Percentiles rank a stretch among this genome's conserved stretches.
Evolutionary conservation across 2,888 invertebrate genomes (phyloP).

Genomic region (Trichopoda pennipes): DNA sequence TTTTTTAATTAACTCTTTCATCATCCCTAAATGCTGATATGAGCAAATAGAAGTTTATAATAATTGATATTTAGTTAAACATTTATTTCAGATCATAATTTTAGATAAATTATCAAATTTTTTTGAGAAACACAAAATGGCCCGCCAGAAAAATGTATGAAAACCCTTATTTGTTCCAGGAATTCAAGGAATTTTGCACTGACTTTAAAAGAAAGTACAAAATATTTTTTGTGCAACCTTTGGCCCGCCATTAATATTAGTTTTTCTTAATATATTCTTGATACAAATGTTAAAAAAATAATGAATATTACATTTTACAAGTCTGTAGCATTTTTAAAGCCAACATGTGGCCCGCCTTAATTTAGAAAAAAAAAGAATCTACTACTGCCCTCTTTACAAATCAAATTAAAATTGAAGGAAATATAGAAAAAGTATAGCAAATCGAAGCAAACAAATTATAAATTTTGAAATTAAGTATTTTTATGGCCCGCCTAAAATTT

Average conservation of each 20-base stretch:
- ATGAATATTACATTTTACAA: background rate
- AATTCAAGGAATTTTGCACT: background rate
- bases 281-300: too few relatives aligned
- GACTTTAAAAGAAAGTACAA: too few relatives aligned
- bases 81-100: slow-evolving; percentile 19
- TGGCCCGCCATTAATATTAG: too few relatives aligned
- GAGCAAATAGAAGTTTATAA: slow-evolving; percentile 55
- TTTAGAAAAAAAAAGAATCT: background rate
- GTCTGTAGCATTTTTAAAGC: background rate
- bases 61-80: slow-evolving; percentile 12
- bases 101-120: background rate
- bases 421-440: too few relatives aligned
- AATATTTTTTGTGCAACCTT: too few relatives aligned
- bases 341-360: background rate
- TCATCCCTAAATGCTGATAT: slow-evolving; percentile 60
- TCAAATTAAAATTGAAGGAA: too few relatives aligned
- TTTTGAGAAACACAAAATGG: slow-evolving; percentile 7
- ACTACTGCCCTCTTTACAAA: too few relatives aligned
- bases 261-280: too few relatives aligned
- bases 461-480: background rate
- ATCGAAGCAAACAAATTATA: too few relatives aligned
- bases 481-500: slow-evolving; percentile 28
- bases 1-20: background rate
- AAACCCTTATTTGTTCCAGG: too few relatives aligned
- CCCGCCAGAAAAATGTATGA: background rate